phyloP scores from a whole-genome alignment of 2,888 invertebrate genomes.

The Rhaphigaster nebulosa region DNA sequence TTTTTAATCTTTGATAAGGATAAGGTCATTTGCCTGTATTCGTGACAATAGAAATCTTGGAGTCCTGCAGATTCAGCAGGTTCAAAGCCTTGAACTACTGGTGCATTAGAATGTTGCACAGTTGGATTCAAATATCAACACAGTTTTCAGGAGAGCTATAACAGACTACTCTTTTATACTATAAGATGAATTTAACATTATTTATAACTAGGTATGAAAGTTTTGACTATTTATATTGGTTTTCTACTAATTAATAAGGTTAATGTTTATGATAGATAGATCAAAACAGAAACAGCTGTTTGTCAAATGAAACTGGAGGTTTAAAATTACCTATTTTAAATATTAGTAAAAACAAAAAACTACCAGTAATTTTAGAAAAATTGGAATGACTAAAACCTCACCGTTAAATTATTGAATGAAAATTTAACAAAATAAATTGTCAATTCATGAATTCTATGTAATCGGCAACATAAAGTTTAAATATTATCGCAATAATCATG shows the following conservation, averaged over 20 bases:
- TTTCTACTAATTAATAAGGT: not conserved
- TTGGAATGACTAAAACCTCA: too few relatives aligned
- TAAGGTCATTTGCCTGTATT: not conserved
- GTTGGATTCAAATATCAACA: not conserved
- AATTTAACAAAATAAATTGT: too few relatives aligned
- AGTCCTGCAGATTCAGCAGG: constrained; percentile 48
- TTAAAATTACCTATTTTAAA: not conserved
- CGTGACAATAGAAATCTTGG: not conserved
- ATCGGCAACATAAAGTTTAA: too few relatives aligned
- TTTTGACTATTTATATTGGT: not conserved
- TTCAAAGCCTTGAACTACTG: constrained; percentile 30
- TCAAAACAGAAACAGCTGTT: not conserved
- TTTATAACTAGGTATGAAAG: not conserved
- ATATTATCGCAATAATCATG: too few relatives aligned
- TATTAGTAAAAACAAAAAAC: not conserved
- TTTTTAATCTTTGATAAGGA: not conserved
- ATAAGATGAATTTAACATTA: not conserved
- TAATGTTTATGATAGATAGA: not conserved
- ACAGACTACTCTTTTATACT: not conserved
- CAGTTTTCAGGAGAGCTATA: not conserved
- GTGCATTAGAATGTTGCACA: constrained; percentile 7
- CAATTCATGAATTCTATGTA: too few relatives aligned
- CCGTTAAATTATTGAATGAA: too few relatives aligned
- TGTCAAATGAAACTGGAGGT: not conserved
- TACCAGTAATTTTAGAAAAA: not conserved